These are phyloP conservation scores for Periplaneta americana DNA, from an alignment of 1,140 invertebrate genomes.

Conservation along the genomic window DNA sequence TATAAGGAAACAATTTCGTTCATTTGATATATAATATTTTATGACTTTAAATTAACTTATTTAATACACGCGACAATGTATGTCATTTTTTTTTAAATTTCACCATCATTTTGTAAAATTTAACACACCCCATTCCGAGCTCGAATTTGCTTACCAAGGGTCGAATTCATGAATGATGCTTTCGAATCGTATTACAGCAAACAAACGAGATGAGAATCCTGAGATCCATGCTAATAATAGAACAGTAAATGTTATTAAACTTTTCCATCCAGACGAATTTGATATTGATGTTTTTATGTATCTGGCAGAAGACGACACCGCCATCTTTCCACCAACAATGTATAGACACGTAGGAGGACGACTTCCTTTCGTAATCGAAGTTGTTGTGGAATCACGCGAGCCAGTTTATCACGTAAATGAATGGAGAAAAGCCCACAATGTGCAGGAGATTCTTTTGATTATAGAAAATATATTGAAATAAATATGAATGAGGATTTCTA, in stretches of 20 bases:
- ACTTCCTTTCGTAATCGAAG: background rate
- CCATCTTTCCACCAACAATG: background rate
- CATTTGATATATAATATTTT: too few species aligned
- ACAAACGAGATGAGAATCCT: conserved; percentile 94
- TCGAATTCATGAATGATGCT: conserved; percentile 99
- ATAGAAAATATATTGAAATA: too few species aligned
- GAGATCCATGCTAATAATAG: conserved; percentile 92
- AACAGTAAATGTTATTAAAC: conserved; percentile 86
- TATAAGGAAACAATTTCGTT: too few species aligned
- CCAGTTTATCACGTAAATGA: too few species aligned
- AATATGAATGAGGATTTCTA: too few species aligned
- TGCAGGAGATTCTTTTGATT: too few species aligned
- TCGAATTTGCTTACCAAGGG: conserved; percentile 77
- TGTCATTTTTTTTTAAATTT: background rate
- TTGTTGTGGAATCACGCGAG: background rate
- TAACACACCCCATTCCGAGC: background rate
- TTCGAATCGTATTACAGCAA: conserved; percentile 98
- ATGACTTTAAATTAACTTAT: too few species aligned
- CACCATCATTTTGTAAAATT: background rate
- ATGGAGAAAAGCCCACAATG: too few species aligned
- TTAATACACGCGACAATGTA: background rate
- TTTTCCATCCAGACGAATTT: conserved; percentile 39
- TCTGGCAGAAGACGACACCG: background rate
- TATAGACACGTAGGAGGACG: background rate
- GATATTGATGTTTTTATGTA: background rate